A percentile compares a stretch with the other conserved stretches of the same genome.
These are phyloP conservation scores for Bergia puertoricense DNA, from an alignment of 92 coral and sea anemone species.

Conservation along the genomic window DNA sequence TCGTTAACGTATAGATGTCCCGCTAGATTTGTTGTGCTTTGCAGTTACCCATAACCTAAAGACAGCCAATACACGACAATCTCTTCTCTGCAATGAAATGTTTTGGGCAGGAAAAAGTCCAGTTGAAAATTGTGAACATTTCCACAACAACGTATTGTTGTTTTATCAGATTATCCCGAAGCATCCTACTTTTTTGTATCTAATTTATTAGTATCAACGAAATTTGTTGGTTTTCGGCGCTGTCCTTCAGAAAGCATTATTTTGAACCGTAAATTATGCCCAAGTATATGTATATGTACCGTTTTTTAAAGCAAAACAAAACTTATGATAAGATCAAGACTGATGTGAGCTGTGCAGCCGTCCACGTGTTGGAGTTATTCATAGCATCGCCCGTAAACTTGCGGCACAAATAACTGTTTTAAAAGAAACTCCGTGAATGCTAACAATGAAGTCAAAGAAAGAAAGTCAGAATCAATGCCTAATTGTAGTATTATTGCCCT, in stretches of 20 bases:
- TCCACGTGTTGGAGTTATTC: slow-evolving; percentile 21
- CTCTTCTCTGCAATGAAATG: neutral
- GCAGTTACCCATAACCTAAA: neutral
- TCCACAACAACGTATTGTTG: neutral
- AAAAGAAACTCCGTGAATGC: neutral
- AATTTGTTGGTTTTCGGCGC: neutral
- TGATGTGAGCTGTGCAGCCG: neutral
- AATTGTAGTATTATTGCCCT: slow-evolving; percentile 8
- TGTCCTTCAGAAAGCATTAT: neutral
- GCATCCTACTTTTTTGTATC: neutral
- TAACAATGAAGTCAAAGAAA: slow-evolving; percentile 1
- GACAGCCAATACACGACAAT: neutral
- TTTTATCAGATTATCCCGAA: slow-evolving; percentile 15
- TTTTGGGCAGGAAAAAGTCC: neutral
- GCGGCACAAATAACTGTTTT: neutral
- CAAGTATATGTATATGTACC: neutral
- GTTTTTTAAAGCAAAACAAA: neutral
- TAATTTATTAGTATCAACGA: neutral
- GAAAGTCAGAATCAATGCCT: neutral
- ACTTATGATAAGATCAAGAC: neutral
- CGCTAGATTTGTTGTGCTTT: neutral
- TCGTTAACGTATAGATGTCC: neutral
- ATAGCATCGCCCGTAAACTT: neutral
- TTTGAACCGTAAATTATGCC: neutral
- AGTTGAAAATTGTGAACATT: neutral